phyloP scores from a whole-genome alignment of 2,888 invertebrate species.

The Norana najaformis region DNA sequence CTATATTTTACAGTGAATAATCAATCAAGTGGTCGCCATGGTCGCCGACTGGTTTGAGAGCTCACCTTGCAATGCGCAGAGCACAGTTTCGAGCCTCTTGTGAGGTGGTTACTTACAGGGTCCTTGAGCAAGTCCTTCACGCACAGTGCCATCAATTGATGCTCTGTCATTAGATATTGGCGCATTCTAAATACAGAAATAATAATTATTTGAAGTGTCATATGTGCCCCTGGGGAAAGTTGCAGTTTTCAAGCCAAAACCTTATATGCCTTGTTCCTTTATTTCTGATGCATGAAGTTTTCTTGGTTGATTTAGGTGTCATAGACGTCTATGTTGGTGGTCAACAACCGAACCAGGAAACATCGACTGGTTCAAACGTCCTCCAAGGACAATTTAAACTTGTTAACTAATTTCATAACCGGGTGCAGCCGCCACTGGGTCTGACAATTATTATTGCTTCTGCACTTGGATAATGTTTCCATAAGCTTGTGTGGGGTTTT shows the following conservation, averaged over 20 bases:
- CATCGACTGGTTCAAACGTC: slow-evolving; percentile 47
- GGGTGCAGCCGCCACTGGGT: neutral
- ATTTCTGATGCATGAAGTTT: neutral
- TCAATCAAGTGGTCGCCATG: neutral
- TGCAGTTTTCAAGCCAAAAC: neutral
- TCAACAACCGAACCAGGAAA: slow-evolving; percentile 49
- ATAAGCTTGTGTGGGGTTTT: neutral
- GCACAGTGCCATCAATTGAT: no score
- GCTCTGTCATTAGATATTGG: no score
- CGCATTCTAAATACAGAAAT: no score
- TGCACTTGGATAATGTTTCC: neutral
- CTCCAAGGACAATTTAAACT: slow-evolving; percentile 31
- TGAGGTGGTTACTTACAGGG: no score
- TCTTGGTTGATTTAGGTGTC: slow-evolving; percentile 46
- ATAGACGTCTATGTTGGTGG: slow-evolving; percentile 49
- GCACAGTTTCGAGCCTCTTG: no score
- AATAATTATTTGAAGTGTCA: neutral
- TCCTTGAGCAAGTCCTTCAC: no score
- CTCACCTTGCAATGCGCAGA: no score
- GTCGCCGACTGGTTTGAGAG: no score
- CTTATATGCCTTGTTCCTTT: neutral
- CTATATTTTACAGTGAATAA: neutral
- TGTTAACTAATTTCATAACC: neutral
- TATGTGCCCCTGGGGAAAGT: neutral
- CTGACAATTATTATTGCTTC: neutral